Evolutionary conservation across 2,797 vertebrate species (phyloP), one percentile per base, ranked within the genome.

Genomic region (Spinus pinus): DNA sequence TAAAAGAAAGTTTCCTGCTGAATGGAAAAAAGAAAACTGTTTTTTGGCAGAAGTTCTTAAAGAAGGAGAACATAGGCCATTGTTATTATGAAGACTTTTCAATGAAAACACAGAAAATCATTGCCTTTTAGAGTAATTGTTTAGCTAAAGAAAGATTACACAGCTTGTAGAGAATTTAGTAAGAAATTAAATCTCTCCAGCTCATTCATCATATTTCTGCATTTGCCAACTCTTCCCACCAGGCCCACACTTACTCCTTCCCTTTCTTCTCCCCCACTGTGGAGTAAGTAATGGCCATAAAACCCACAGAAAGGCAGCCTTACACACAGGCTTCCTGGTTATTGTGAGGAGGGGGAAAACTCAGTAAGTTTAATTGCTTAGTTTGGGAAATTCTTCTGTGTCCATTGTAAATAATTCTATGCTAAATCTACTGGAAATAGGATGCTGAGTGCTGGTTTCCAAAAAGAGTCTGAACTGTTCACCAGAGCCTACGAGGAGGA

Each of bases 121-220:
- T 93, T 96, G 92, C 91, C 88, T 96, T 97, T 92, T 93, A 93
- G 95, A 96, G 93, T 88, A 94, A 91, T 73, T 69, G 80, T 86
- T 97, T 95, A 96, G 85, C 94, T 79, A 94, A 92, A 88, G 86
- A 93, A 96, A 74, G 75, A 44, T 92, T 97, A 96, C 83, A 85
- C 65, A 85, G 95, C 94, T 96, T 96, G 90, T 94, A 85, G 91
- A 96, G 93, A 97, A 94, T 96, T 96, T 95, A 95, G 91, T 67
- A 96, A 96, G 94, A 96, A 97, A 95, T 96, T 93, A 95, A 96
- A 96, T 95, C 94, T 96, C 93, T 94, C 88, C 78, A 96, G 95
- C 92, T 84, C 91, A 92, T 97, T 97, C 90, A 97, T 96, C 81
- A 90, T 96, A 95, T 95, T 95, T 97, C 94, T 95, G 85, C 88